phyloP scores from a whole-genome alignment of 2,797 vertebrate genomes.

The Pseudochromis fuscus region DNA sequence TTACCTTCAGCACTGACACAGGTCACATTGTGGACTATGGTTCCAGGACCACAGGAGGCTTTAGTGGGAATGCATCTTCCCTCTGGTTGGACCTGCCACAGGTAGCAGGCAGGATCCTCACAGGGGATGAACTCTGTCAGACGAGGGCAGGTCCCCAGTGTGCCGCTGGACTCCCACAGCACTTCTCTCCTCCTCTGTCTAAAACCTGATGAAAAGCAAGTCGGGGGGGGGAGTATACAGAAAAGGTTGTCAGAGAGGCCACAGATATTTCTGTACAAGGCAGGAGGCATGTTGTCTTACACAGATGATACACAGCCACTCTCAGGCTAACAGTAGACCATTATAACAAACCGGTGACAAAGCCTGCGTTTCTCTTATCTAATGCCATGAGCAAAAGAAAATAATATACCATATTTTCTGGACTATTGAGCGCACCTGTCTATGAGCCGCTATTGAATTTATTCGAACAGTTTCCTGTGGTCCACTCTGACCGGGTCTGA shows the following conservation, averaged over 20 bases:
- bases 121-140: slow-evolving; percentile 91
- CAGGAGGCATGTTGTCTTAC: neutral
- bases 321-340: neutral
- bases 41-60: slow-evolving; percentile 89
- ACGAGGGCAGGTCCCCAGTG: slow-evolving; percentile 86
- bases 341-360: no score
- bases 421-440: no score
- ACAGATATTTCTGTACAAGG: slow-evolving; percentile 9
- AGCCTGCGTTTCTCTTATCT: no score
- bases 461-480: no score
- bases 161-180: slow-evolving; percentile 82
- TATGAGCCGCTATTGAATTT: no score
- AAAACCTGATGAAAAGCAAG: slow-evolving; percentile 84
- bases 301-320: neutral
- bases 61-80: slow-evolving; percentile 83
- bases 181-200: slow-evolving; percentile 88
- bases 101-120: slow-evolving; percentile 89
- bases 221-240: neutral
- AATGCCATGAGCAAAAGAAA: no score
- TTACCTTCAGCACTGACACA: slow-evolving; percentile 89
- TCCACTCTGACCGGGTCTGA: no score
- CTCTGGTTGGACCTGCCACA: slow-evolving; percentile 85
- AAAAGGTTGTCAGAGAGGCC: slow-evolving; percentile 2
- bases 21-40: slow-evolving; percentile 80
- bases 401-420: no score